Percentiles rank a stretch among this genome's conserved stretches.
These are phyloP conservation scores for Lepus americanus DNA, from an alignment of 2,113 vertebrate genomes.

Conservation along the genomic window DNA sequence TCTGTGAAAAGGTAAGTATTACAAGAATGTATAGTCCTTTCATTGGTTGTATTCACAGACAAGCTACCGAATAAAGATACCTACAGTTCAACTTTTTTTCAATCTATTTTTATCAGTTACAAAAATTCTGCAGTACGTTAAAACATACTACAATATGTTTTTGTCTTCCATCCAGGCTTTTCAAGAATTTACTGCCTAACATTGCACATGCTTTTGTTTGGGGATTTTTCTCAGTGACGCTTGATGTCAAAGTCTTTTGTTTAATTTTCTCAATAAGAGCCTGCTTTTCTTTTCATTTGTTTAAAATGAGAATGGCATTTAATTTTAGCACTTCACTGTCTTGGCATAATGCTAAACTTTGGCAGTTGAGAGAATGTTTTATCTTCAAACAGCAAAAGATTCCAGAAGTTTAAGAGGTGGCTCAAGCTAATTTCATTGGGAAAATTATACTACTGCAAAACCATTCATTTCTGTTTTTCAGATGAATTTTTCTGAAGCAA, in stretches of 20 bases:
- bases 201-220: constrained; percentile 61
- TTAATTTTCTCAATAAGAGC: constrained; percentile 62
- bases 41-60: constrained; percentile 25
- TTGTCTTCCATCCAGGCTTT: constrained; percentile 55
- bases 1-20: constrained; percentile 31
- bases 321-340: constrained; percentile 77
- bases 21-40: background rate
- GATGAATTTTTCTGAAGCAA: constrained; percentile 23
- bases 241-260: constrained; percentile 75
- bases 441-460: background rate
- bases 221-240: constrained; percentile 67
- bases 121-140: constrained; percentile 18
- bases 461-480: background rate
- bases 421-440: constrained; percentile 50
- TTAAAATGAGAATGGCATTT: constrained; percentile 76
- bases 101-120: constrained; percentile 53
- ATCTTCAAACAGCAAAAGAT: constrained; percentile 74
- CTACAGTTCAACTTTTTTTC: constrained; percentile 1
- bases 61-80: constrained; percentile 44
- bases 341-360: constrained; percentile 77
- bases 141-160: constrained; percentile 49
- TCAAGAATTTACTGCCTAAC: constrained; percentile 66
- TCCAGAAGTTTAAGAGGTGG: constrained; percentile 74
- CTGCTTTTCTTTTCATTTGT: constrained; percentile 65
- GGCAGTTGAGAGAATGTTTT: constrained; percentile 76